These are phyloP conservation scores for Hozukius guyotensis DNA, from an alignment of 2,797 vertebrate species.

Conservation along the genomic window DNA sequence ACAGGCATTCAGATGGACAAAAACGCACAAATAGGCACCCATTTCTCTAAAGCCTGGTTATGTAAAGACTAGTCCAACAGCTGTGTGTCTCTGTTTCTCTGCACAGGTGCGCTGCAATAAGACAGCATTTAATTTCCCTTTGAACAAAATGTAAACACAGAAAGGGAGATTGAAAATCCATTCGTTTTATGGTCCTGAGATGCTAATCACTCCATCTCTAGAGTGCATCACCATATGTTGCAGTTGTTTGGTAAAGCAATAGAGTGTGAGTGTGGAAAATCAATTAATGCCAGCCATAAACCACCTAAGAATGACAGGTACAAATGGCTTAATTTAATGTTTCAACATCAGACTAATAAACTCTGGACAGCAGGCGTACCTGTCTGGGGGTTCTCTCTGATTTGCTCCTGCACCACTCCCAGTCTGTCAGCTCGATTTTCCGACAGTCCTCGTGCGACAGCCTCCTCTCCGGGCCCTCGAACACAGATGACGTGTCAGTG, in stretches of 20 bases:
- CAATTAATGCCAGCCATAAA: slow-evolving; percentile 25
- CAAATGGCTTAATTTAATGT: slow-evolving; percentile 32
- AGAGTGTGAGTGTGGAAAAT: slow-evolving; percentile 19
- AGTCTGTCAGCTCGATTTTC: slow-evolving; percentile 90
- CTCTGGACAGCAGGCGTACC: slow-evolving; percentile 78
- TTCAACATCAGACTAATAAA: slow-evolving; percentile 26
- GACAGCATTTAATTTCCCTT: slow-evolving; percentile 31
- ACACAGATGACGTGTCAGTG: slow-evolving; percentile 71
- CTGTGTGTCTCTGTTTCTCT: background rate
- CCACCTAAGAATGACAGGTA: slow-evolving; percentile 10
- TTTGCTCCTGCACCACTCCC: slow-evolving; percentile 98
- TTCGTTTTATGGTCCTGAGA: background rate
- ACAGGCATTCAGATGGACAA: slow-evolving; percentile 8
- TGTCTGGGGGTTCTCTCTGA: slow-evolving; percentile 95
- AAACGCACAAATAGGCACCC: background rate
- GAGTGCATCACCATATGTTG: slow-evolving; percentile 6
- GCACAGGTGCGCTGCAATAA: background rate
- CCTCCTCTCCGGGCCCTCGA: slow-evolving; percentile 88
- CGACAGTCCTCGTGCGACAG: slow-evolving; percentile 88
- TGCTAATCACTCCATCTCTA: slow-evolving; percentile 4
- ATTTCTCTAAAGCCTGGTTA: background rate
- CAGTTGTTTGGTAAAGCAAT: slow-evolving; percentile 21
- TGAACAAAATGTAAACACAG: slow-evolving; percentile 25
- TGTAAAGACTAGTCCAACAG: background rate
- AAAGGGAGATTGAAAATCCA: slow-evolving; percentile 12